A percentile compares a stretch with the other conserved stretches of the same genome.
Evolutionary conservation across 2,113 vertebrate genomes (phyloP).

Genomic region (Albula glossodonta): DNA sequence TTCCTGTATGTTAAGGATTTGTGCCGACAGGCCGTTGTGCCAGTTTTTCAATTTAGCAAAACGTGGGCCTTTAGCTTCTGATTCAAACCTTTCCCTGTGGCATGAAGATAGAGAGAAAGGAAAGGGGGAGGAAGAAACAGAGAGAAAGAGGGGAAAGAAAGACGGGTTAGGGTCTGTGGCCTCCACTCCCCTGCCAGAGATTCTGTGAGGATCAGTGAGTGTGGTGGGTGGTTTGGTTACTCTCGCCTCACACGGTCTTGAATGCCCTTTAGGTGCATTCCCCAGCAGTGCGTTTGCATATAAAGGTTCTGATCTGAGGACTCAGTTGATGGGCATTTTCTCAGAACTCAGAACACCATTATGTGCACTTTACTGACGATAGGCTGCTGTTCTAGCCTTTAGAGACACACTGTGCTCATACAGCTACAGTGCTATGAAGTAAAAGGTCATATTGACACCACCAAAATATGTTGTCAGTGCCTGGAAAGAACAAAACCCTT

Average conservation of each 20-base stretch:
- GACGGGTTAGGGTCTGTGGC: conserved; percentile 71
- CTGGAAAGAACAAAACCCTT: background rate
- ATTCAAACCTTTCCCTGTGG: conserved; percentile 91
- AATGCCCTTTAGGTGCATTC: too few relatives aligned
- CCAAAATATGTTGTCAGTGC: too few relatives aligned
- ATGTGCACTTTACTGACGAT: background rate
- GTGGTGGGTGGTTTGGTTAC: background rate
- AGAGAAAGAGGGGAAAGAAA: conserved; percentile 54
- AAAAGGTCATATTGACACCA: too few relatives aligned
- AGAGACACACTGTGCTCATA: too few relatives aligned
- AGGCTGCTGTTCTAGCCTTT: too few relatives aligned
- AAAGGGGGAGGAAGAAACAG: conserved; percentile 41
- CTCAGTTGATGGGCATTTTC: background rate
- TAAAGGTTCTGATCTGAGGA: background rate
- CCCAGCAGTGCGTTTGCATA: background rate
- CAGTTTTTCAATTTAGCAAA: conserved; percentile 90
- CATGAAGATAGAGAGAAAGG: conserved; percentile 67
- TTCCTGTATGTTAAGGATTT: conserved; percentile 83
- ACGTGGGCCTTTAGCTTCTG: conserved; percentile 87
- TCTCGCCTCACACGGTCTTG: background rate
- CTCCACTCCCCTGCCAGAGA: conserved; percentile 45
- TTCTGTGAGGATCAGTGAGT: background rate
- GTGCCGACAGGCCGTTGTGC: conserved; percentile 88
- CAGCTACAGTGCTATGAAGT: too few relatives aligned
- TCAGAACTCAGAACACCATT: background rate